Conservation (phyloP, 2,113 vertebrate species). For the Desmodus rotundus region DNA sequence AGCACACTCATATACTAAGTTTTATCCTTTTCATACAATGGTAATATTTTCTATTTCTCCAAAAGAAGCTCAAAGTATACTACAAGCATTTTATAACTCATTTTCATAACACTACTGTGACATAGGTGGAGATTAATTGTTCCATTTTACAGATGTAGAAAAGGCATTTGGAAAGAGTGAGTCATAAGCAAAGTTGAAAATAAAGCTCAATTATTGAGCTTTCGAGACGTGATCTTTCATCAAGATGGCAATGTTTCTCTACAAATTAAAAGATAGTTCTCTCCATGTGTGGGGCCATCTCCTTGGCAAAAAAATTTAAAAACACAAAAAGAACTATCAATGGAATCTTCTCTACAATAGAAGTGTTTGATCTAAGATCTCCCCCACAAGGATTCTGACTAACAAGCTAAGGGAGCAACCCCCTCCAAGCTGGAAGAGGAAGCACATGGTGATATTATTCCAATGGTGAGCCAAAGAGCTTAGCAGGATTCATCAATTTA, state of each 20-base stretch:
- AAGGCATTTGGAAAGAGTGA: background rate
- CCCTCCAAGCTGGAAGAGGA: background rate
- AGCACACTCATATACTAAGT: background rate
- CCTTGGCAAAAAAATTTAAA: background rate
- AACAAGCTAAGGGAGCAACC: background rate
- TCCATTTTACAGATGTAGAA: constrained; percentile 42
- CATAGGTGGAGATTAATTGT: constrained; percentile 36
- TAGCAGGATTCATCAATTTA: background rate
- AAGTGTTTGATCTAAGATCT: background rate
- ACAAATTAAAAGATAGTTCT: constrained; percentile 16
- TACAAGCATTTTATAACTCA: background rate
- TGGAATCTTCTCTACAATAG: background rate
- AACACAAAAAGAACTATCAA: background rate
- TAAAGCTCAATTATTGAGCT: constrained; percentile 25
- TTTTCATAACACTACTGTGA: constrained; percentile 21
- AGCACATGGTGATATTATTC: background rate
- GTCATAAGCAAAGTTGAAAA: constrained; percentile 18
- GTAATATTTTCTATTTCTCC: constrained; percentile 6
- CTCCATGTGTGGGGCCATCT: constrained; percentile 5
- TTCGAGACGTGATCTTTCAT: constrained; percentile 31
- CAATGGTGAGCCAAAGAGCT: background rate
- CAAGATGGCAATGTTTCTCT: background rate
- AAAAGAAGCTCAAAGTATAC: constrained; percentile 23
- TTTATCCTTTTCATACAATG: constrained; percentile 1
- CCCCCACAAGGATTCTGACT: background rate